Evolutionary conservation across 2,113 vertebrate species (phyloP).

Genomic region (Neopipo cinnamomea): DNA sequence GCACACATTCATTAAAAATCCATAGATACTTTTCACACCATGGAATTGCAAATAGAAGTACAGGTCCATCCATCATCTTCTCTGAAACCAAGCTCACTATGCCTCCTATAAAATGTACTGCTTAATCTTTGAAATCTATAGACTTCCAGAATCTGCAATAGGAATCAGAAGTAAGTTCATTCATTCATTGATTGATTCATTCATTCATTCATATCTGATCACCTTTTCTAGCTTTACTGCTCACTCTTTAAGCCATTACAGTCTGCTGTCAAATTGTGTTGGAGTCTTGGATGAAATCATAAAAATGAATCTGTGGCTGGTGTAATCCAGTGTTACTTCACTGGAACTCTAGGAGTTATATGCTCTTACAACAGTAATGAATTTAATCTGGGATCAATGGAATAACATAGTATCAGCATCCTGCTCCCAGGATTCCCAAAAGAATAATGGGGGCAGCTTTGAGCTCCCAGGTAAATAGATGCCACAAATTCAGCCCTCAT

Average conservation of each 20-base stretch:
- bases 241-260: not conserved
- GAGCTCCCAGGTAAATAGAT: not conserved
- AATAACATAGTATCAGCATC: not conserved
- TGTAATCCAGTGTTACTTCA: not conserved
- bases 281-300: not conserved
- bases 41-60: not conserved
- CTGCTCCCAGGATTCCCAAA: not conserved
- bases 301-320: not conserved
- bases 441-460: not conserved
- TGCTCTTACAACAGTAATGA: not conserved
- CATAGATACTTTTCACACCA: not conserved
- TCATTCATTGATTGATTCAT: not conserved
- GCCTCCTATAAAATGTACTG: not conserved
- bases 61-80: not conserved
- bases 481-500: not conserved
- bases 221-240: not conserved
- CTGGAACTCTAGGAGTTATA: not conserved
- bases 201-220: not conserved
- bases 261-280: not conserved
- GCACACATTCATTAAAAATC: not conserved
- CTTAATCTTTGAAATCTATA: not conserved
- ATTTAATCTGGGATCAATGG: not conserved
- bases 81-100: not conserved
- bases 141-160: not conserved
- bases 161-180: not conserved